Evolutionary conservation across 2,888 invertebrate genomes (phyloP), one percentile per base, ranked within the genome.

Genomic region (Tribolium freemani): DNA sequence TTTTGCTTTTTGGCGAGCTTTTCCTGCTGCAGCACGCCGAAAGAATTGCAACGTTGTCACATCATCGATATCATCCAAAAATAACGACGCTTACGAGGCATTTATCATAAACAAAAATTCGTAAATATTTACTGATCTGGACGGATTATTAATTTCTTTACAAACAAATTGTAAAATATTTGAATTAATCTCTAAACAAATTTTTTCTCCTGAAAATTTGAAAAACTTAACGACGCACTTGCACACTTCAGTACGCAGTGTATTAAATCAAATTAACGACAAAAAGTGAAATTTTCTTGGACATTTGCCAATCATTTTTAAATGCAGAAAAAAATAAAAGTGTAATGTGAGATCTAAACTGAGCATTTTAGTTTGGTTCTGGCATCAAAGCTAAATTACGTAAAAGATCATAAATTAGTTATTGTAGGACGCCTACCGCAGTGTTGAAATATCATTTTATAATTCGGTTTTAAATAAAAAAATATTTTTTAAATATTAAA

Each of bases 1-100:
- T 53, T 53, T 21, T 53, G 50, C 10, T 53, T 54, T 30, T 54
- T 54, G 54, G 54, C 54, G 51, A 51, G 51, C 21, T 51, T 51
- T 51, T 38, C 8, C 9, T 38, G 38, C 38, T n/a, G n/a, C 38
- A 38, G 26, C 38, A 20, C 16, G 51, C 21, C 16, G 3, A 51
- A 51, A 51, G 21, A 51, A 51, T 20, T 21, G 51, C 51, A 20
- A 54, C 54, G 30, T 54, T 54, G 54, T 30, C 26, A 54, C 9
- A 10, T 54, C 13, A 10, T 9, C 21, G 21, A 6, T 16, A 5
- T 30, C 9, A n/a, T 11, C 54, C 20, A 26, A 20, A 30, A 54
- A 54, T 54, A 54, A 10, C 6, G 8, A n/a, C 9, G 10, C 9
- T 53, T 53, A 21, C 21, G n/a, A 54, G 10, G 8, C 26, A 30